phyloP scores from a whole-genome alignment of 2,113 vertebrate species.

The Saccopteryx leptura region DNA sequence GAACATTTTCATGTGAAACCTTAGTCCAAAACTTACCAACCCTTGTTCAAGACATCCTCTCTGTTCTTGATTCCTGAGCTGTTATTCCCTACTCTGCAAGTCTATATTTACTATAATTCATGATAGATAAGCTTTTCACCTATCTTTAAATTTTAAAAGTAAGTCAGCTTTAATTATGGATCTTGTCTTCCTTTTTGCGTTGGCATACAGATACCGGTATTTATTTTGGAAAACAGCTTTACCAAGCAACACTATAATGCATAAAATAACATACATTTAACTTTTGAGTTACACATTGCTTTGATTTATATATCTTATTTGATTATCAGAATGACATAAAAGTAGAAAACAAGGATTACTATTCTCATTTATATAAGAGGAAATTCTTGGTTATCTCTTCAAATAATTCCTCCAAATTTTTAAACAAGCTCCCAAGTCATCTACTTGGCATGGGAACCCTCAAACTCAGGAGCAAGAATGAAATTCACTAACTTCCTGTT shows the following conservation, averaged over 20 bases:
- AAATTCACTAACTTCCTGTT: not conserved
- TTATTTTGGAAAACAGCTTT: slow-evolving; percentile 26
- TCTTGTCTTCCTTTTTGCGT: not conserved
- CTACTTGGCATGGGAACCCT: not conserved
- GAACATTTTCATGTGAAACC: not conserved
- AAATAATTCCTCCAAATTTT: not conserved
- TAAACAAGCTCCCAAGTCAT: not conserved
- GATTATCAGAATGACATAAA: not conserved
- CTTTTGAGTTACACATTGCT: not conserved
- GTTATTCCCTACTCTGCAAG: not conserved
- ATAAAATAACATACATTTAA: not conserved
- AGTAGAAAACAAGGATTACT: not conserved
- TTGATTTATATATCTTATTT: not conserved
- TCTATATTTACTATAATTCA: not conserved
- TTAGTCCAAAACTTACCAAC: not conserved
- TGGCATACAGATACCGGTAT: not conserved
- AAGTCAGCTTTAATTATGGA: not conserved
- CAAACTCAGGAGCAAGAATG: not conserved
- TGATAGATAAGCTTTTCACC: not conserved
- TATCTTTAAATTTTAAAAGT: not conserved
- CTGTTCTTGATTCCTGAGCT: not conserved
- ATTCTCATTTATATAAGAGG: not conserved
- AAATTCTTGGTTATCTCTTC: not conserved
- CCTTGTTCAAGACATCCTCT: not conserved
- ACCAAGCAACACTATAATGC: not conserved